phyloP scores from a whole-genome alignment of 2,797 vertebrate genomes.

The Diplodus sargus region DNA sequence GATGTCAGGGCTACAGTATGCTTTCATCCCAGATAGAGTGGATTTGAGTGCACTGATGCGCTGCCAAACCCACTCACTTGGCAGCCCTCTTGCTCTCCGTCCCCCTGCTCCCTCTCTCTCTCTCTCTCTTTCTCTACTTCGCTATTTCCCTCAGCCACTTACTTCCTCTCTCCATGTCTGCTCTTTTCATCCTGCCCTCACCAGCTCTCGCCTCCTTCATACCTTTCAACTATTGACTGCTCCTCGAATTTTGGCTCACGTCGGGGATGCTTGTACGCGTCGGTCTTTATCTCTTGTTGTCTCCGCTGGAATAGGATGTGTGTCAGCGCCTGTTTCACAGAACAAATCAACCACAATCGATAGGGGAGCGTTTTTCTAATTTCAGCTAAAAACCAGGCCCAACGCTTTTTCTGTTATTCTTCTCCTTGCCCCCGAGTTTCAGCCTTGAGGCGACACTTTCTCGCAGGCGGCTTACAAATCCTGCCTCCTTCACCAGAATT shows the following conservation, averaged over 20 bases:
- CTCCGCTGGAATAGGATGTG: background rate
- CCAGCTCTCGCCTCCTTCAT: conserved; percentile 30
- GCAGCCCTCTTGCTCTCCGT: conserved; percentile 61
- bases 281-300: background rate
- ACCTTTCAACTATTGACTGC: conserved; percentile 41
- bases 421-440: conserved; percentile 26
- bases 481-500: conserved; percentile 54
- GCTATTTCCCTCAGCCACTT: conserved; percentile 61
- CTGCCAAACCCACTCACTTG: conserved; percentile 81
- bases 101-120: conserved; percentile 39
- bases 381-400: conserved; percentile 6
- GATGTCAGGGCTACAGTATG: conserved; percentile 65
- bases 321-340: background rate
- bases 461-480: conserved; percentile 40
- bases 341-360: conserved; percentile 2
- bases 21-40: conserved; percentile 81
- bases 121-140: conserved; percentile 52
- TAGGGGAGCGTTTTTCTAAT: conserved; percentile 18
- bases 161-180: conserved; percentile 52
- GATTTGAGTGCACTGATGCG: conserved; percentile 74
- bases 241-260: conserved; percentile 64
- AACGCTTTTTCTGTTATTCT: background rate
- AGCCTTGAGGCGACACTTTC: conserved; percentile 34
- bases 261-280: conserved; percentile 57
- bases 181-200: conserved; percentile 54